Conservation (phyloP, 2,888 invertebrate genomes). For the Octonoba sinensis region DNA sequence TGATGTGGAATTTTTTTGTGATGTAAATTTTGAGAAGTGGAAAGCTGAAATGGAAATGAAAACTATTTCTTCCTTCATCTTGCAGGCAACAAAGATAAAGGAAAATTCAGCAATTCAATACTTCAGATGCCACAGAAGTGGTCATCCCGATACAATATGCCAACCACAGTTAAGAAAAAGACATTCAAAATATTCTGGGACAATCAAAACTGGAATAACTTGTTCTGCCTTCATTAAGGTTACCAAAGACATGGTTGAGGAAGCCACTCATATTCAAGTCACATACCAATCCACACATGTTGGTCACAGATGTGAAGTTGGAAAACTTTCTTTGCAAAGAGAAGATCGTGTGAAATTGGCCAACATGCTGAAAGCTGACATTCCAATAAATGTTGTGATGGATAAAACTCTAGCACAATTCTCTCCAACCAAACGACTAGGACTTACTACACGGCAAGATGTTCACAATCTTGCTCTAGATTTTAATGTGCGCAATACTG, state of each 20-base stretch:
- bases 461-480: neutral
- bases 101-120: neutral
- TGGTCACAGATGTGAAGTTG: constrained; percentile 12
- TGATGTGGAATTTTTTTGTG: neutral
- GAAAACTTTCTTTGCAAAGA: constrained; percentile 5
- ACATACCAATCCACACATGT: constrained; percentile 14
- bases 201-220: neutral
- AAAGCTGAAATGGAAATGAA: constrained; percentile 8
- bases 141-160: neutral
- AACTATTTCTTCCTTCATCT: neutral
- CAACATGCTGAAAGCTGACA: neutral
- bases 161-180: neutral
- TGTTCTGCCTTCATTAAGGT: neutral
- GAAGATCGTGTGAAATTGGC: neutral
- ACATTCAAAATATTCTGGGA: neutral
- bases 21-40: constrained; percentile 10
- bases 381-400: neutral
- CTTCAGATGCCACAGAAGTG: constrained; percentile 15
- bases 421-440: too few relatives aligned
- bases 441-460: neutral
- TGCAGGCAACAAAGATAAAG: neutral
- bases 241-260: neutral
- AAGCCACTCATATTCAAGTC: neutral
- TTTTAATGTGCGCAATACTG: neutral
- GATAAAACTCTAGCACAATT: neutral